Conservation (phyloP, 2,888 invertebrate genomes). For the Malthinus seriepunctatus region DNA sequence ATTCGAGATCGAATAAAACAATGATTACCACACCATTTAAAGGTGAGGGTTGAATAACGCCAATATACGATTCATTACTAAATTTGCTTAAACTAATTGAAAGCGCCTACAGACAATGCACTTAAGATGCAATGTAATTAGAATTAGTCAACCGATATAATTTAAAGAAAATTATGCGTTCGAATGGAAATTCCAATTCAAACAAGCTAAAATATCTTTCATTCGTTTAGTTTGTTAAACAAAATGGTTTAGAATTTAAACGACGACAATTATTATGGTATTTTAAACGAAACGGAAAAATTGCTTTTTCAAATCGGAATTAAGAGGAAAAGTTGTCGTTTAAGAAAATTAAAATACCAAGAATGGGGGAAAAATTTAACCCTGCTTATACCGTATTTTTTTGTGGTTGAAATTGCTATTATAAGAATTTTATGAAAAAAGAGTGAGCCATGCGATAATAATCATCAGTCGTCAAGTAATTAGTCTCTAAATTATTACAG, state of each 20-base stretch:
- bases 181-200: conserved; percentile 20
- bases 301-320: too few relatives aligned
- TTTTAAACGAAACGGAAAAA: too few relatives aligned
- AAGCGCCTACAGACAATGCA: conserved; percentile 26
- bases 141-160: conserved; percentile 27
- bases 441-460: too few relatives aligned
- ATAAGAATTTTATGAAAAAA: too few relatives aligned
- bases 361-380: too few relatives aligned
- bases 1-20: too few relatives aligned
- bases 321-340: too few relatives aligned
- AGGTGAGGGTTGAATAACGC: conserved; percentile 23
- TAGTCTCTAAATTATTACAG: too few relatives aligned
- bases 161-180: conserved; percentile 27
- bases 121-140: conserved; percentile 26
- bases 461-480: too few relatives aligned
- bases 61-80: conserved; percentile 28
- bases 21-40: neutral
- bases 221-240: conserved; percentile 7
- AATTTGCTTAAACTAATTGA: conserved; percentile 28
- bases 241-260: conserved; percentile 13
- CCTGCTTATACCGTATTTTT: too few relatives aligned
- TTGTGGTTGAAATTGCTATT: too few relatives aligned
- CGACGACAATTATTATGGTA: neutral
- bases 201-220: conserved; percentile 15
- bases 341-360: too few relatives aligned